Conservation (phyloP, 92 coral and sea anemone species). For the Epizoanthus rinbou region DNA sequence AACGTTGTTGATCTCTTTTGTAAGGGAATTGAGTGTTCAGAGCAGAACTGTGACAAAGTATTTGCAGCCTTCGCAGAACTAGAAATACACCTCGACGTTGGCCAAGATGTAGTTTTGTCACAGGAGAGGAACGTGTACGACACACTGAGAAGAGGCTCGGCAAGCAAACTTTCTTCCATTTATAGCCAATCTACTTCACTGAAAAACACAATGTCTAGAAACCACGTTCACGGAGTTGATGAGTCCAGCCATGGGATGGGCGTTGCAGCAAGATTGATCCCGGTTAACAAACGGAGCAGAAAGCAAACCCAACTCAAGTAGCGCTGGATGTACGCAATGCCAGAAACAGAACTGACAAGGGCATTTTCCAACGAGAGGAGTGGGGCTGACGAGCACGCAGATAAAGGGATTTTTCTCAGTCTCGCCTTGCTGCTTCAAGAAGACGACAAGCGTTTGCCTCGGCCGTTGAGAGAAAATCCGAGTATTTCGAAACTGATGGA, state of each 20-base stretch:
- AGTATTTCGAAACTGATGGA: slow-evolving; percentile 33
- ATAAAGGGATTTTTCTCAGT: slow-evolving; percentile 28
- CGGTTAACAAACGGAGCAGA: slow-evolving; percentile 16
- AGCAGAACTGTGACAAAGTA: slow-evolving; percentile 34
- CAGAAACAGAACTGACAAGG: slow-evolving; percentile 19
- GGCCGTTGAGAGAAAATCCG: slow-evolving; percentile 39
- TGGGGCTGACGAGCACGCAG: slow-evolving; percentile 43
- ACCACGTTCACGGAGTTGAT: slow-evolving; percentile 24
- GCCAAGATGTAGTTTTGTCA: slow-evolving; percentile 20
- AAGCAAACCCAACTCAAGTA: slow-evolving; percentile 21
- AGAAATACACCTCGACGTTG: slow-evolving; percentile 22
- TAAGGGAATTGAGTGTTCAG: no score
- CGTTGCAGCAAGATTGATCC: slow-evolving; percentile 19
- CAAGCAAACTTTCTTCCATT: slow-evolving; percentile 22
- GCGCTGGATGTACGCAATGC: slow-evolving; percentile 28
- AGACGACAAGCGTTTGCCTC: slow-evolving; percentile 44
- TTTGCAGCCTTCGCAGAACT: slow-evolving; percentile 37
- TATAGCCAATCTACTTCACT: slow-evolving; percentile 8
- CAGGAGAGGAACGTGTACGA: slow-evolving; percentile 22
- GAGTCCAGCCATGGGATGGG: slow-evolving; percentile 18
- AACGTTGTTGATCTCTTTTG: no score
- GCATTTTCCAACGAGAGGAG: slow-evolving; percentile 41
- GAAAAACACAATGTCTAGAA: slow-evolving; percentile 19
- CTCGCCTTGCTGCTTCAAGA: slow-evolving; percentile 44
- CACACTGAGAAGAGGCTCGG: slow-evolving; percentile 26